Evolutionary conservation across 2,888 invertebrate species (phyloP).

Genomic region (Rhagonycha lutea): DNA sequence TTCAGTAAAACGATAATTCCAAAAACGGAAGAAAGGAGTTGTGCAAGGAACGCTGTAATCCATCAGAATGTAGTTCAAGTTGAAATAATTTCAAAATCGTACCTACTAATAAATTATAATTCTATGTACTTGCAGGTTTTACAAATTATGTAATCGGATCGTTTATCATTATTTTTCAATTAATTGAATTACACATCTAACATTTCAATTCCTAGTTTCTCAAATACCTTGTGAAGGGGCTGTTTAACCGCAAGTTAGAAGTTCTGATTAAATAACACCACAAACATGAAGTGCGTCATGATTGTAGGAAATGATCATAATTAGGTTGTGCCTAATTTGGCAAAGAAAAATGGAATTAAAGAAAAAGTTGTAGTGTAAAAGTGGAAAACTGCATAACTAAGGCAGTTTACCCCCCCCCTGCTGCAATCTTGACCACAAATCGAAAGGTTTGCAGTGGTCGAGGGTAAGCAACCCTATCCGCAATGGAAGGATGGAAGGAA

Average conservation of each 20-base stretch:
- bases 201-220: neutral
- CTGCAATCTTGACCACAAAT: no score
- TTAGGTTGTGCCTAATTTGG: no score
- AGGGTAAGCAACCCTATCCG: no score
- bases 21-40: neutral
- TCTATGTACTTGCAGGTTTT: neutral
- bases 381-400: neutral
- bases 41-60: neutral
- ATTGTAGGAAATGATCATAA: neutral
- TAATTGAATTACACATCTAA: neutral
- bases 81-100: neutral
- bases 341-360: neutral
- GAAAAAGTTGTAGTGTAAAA: neutral
- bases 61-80: neutral
- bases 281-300: neutral
- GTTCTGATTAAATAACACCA: neutral
- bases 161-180: neutral
- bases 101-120: neutral
- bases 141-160: neutral
- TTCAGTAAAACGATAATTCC: neutral
- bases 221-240: neutral
- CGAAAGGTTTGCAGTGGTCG: no score
- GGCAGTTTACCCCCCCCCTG: no score
- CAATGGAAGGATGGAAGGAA: no score
- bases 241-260: neutral